Evolutionary conservation across 64 coral and sea anemone genomes (phyloP).

Genomic region (Platygyra sinensis): DNA sequence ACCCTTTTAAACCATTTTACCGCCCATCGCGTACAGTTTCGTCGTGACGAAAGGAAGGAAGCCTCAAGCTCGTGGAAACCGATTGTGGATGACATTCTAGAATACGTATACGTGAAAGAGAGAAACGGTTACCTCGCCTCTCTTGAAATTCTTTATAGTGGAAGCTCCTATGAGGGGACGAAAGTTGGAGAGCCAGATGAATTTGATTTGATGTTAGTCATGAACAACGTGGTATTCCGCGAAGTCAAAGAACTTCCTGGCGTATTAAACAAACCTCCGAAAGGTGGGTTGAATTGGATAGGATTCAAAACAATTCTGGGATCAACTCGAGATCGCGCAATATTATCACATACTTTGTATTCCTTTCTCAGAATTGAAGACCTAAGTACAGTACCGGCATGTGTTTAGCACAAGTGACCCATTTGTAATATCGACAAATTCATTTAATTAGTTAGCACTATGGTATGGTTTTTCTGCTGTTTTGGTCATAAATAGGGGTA

Average conservation of each 20-base stretch:
- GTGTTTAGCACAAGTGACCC: too few species aligned
- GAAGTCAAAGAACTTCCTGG: background rate
- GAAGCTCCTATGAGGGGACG: constrained; percentile 68
- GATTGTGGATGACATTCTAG: constrained; percentile 28
- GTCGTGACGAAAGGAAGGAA: background rate
- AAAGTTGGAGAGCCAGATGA: constrained; percentile 67
- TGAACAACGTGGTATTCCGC: background rate
- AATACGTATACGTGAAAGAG: background rate
- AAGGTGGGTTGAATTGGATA: background rate
- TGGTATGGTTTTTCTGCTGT: too few species aligned
- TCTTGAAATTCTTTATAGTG: background rate
- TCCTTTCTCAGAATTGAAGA: too few species aligned
- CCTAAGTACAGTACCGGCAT: too few species aligned
- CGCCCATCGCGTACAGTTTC: background rate
- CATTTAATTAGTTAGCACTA: too few species aligned
- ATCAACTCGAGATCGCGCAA: too few species aligned
- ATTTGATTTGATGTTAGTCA: constrained; percentile 71
- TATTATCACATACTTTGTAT: too few species aligned
- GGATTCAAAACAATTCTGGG: too few species aligned
- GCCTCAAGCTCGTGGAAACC: constrained; percentile 29
- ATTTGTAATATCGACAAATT: too few species aligned
- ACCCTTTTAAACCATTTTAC: background rate
- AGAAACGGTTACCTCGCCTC: constrained; percentile 35
- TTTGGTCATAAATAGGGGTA: too few species aligned
- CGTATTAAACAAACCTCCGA: background rate